Conservation (phyloP, 2,113 vertebrate species). For the Saccopteryx bilineata region DNA sequence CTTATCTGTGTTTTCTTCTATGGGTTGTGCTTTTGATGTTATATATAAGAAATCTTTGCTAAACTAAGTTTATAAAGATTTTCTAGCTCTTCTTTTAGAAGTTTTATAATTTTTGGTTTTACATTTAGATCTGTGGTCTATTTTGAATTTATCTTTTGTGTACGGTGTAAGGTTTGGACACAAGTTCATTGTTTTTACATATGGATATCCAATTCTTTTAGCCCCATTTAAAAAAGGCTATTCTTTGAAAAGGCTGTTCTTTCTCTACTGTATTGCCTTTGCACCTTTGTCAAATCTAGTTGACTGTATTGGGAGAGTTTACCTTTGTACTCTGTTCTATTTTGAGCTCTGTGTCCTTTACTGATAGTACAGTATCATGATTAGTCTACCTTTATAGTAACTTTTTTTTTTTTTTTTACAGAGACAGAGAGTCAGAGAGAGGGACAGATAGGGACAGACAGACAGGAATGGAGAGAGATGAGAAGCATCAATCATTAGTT, state of each 20-base stretch:
- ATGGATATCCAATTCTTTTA: neutral
- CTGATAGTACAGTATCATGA: neutral
- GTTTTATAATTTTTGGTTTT: neutral
- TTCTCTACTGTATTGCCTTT: neutral
- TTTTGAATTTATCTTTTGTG: constrained; percentile 43
- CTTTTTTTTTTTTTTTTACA: neutral
- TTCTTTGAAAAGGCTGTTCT: neutral
- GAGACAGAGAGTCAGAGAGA: too few relatives aligned
- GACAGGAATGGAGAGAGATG: too few relatives aligned
- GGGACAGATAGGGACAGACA: too few relatives aligned
- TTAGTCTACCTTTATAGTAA: constrained; percentile 18
- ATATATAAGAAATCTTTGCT: constrained; percentile 7
- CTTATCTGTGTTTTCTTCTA: constrained; percentile 18
- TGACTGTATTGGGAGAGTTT: constrained; percentile 1
- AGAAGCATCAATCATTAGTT: too few relatives aligned
- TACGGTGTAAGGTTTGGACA: neutral
- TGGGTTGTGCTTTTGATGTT: constrained; percentile 36
- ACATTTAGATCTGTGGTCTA: constrained; percentile 11
- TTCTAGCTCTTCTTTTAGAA: constrained; percentile 9
- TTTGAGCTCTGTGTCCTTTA: constrained; percentile 5
- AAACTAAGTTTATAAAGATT: neutral
- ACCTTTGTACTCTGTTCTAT: neutral
- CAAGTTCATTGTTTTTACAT: constrained; percentile 6
- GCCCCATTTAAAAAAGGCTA: neutral
- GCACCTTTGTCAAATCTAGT: constrained; percentile 14